Evolutionary conservation across 2,113 vertebrate species (phyloP), one percentile per base, ranked within the genome.

Genomic region (Hoplias malabaricus): DNA sequence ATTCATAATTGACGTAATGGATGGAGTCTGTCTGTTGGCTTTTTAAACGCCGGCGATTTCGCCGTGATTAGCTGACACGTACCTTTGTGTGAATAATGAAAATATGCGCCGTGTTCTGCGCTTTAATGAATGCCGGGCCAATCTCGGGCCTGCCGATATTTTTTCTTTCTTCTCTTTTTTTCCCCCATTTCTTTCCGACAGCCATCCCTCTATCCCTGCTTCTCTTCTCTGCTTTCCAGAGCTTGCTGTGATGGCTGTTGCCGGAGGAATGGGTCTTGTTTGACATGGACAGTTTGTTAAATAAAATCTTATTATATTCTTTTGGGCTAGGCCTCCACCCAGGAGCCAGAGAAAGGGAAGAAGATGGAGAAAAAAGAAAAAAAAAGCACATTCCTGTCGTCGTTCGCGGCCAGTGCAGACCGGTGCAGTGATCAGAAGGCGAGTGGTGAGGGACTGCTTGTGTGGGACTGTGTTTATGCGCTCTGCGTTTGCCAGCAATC

Each of bases 1-100:
- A 90, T 92, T 91, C 89, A 89, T 95, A 96, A 96, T 94, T 95
- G 94, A 94, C 92, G 90, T 96, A 94, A 95, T 94, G 92, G 92
- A 95, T 93, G 92, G 93, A 91, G 92, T 92, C 91, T 92, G 92
- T 93, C 89, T 87, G 83, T 87, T 87, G 92, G 92, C 87, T 93
- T 95, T 95, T 94, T 93, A 93, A 93, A 92, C 88, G 88, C 89
- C 86, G 86, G 89, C 91, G 92, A 93, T 94, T 94, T 92, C 88
- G 89, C 92, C 90, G 90, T 89, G 92, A 93, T 94, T 94, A 94
- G 90, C 90, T 91, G 83, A 88, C 88, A 90, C 88, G 88, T 91
- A 93, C 93, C 92, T 94, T 93, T 92, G 86, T 93, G 93, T 85
- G 91, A 93, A 90, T 90, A 93, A 94, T 93, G 93, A 93, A 92